Conservation (phyloP, 2,113 vertebrate species). For the Amblyornis subalaris region DNA sequence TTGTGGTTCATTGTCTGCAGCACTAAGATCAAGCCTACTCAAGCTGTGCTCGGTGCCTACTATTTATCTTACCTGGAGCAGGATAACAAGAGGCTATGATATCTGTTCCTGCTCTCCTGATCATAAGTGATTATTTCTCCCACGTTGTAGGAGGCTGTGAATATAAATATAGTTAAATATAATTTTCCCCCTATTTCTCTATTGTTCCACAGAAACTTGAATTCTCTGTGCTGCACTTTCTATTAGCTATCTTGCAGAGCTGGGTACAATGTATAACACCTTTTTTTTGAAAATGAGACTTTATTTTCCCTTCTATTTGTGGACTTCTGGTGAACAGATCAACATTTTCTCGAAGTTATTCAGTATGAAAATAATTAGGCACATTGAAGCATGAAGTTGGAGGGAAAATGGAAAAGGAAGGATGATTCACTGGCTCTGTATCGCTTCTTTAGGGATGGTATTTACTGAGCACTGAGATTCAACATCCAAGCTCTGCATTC, state of each 20-base stretch:
- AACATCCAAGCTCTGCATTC: not conserved
- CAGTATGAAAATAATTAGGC: slow-evolving; percentile 3
- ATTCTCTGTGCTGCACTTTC: not conserved
- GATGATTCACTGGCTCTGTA: not conserved
- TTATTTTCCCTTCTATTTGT: not conserved
- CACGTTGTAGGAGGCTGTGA: not conserved
- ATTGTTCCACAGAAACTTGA: not conserved
- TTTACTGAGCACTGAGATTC: not conserved
- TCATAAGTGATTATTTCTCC: not conserved
- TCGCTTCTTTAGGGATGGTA: not conserved
- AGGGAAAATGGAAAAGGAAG: not conserved
- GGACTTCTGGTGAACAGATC: not conserved
- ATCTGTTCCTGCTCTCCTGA: not conserved
- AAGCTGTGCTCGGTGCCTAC: not conserved
- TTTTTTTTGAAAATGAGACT: not conserved
- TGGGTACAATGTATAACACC: not conserved
- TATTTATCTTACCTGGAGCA: not conserved
- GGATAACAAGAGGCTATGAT: not conserved
- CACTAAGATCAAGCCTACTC: not conserved
- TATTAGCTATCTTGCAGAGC: not conserved
- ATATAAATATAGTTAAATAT: slow-evolving; percentile 28
- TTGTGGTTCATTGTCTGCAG: not conserved
- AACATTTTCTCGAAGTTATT: not conserved
- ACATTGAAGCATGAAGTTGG: not conserved
- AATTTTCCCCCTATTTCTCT: not conserved